Percentiles rank a stretch among this genome's conserved stretches.
Evolutionary conservation across 1,140 invertebrate species (phyloP).

Genomic region (Doryteuthis pealeii): DNA sequence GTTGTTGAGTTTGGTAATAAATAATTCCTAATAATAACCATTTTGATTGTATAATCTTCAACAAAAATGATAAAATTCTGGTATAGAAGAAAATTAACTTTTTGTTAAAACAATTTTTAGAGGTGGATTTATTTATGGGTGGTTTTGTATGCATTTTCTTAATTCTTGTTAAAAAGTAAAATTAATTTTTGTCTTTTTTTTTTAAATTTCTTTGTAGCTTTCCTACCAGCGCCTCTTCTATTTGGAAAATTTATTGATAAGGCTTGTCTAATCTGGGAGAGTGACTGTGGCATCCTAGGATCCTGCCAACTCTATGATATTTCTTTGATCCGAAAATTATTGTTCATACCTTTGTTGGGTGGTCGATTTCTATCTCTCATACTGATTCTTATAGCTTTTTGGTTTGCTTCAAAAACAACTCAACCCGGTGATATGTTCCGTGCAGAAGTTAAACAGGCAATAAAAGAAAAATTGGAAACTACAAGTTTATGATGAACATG

Average conservation of each 20-base stretch:
- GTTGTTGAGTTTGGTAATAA: too few relatives aligned
- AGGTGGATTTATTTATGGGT: too few relatives aligned
- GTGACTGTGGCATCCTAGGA: slow-evolving; percentile 17
- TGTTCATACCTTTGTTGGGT: not conserved
- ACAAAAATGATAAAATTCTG: too few relatives aligned
- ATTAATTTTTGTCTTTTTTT: too few relatives aligned
- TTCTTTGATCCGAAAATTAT: not conserved
- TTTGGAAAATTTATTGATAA: slow-evolving; percentile 35
- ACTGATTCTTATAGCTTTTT: not conserved
- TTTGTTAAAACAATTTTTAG: too few relatives aligned
- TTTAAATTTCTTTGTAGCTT: slow-evolving; percentile 26
- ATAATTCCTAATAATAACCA: too few relatives aligned
- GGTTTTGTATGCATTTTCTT: too few relatives aligned
- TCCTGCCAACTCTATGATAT: slow-evolving; percentile 28
- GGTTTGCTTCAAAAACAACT: not conserved
- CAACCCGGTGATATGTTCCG: not conserved
- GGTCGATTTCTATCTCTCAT: not conserved
- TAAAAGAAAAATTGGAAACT: not conserved
- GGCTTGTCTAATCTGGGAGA: slow-evolving; percentile 29
- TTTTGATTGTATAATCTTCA: too few relatives aligned
- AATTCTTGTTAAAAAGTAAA: too few relatives aligned
- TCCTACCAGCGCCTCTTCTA: slow-evolving; percentile 39
- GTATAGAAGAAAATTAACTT: too few relatives aligned
- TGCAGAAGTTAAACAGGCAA: not conserved
- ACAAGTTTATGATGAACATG: not conserved